A percentile compares a stretch with the other conserved stretches of the same genome.
These are phyloP conservation scores for Scrobipalpa costella DNA, from an alignment of 2,888 invertebrate species.

Conservation along the genomic window DNA sequence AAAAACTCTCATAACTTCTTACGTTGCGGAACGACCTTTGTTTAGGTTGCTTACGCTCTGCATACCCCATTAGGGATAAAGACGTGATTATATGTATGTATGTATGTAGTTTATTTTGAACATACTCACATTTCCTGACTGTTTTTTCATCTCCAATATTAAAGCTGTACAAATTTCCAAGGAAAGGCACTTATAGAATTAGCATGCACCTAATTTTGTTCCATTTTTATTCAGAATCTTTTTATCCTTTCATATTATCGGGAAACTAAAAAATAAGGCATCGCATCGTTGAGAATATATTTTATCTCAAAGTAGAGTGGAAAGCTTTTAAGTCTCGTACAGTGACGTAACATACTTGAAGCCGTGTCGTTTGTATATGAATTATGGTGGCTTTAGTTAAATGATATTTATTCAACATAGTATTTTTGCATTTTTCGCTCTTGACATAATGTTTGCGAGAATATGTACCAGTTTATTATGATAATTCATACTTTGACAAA, in stretches of 20 bases:
- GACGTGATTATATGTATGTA: too few species aligned
- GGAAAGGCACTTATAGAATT: too few species aligned
- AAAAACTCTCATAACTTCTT: too few species aligned
- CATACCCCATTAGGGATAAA: too few species aligned
- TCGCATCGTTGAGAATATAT: not conserved
- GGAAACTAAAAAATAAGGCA: not conserved
- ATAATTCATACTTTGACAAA: too few species aligned
- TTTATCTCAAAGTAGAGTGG: conserved; percentile 5
- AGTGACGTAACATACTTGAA: not conserved
- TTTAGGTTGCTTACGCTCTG: too few species aligned
- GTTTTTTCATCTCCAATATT: too few species aligned
- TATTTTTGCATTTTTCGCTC: not conserved
- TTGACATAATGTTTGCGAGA: not conserved
- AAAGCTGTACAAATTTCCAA: too few species aligned
- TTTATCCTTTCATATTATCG: not conserved
- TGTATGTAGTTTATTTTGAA: too few species aligned
- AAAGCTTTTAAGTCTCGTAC: conserved; percentile 3
- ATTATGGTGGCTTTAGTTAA: not conserved
- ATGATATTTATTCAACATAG: not conserved
- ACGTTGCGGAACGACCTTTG: too few species aligned
- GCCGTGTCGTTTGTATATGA: not conserved
- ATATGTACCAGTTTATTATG: not conserved
- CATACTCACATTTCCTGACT: too few species aligned
- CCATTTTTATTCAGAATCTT: not conserved
- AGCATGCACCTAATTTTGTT: not conserved